Percentiles rank a stretch among this genome's conserved stretches.
phyloP scores from a whole-genome alignment of 2,113 vertebrate genomes.

The Turdus rufiventris region DNA sequence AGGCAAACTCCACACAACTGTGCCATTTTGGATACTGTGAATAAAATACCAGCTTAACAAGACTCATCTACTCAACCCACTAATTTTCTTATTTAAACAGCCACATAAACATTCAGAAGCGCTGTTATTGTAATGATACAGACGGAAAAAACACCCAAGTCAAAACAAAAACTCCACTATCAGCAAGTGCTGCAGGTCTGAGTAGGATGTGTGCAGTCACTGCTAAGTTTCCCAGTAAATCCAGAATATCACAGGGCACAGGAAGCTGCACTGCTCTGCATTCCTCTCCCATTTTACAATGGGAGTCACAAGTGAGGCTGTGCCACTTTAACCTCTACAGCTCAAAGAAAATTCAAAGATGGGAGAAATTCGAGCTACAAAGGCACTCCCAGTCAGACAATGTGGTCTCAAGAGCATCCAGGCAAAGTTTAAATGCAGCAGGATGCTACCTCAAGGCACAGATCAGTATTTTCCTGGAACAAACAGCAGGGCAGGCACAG shows the following conservation, averaged over 20 bases:
- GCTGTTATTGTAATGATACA: background rate
- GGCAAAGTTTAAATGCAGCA: constrained; percentile 5
- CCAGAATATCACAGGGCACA: background rate
- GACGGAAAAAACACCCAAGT: background rate
- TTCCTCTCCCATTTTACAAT: background rate
- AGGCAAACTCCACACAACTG: background rate
- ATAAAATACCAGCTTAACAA: constrained; percentile 3
- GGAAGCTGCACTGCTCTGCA: background rate
- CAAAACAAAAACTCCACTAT: background rate
- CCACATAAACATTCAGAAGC: background rate
- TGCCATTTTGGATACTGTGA: background rate
- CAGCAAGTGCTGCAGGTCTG: background rate
- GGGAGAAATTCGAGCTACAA: background rate
- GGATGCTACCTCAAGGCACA: background rate
- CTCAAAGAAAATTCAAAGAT: background rate
- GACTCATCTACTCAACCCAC: background rate
- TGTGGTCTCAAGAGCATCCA: background rate
- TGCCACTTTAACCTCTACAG: background rate
- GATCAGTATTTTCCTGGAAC: background rate
- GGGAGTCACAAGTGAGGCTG: background rate
- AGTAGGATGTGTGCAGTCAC: background rate
- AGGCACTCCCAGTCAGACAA: background rate
- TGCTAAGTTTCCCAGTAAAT: background rate
- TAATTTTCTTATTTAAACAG: constrained; percentile 21
- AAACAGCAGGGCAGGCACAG: background rate